Conservation (phyloP, 2,888 invertebrate species). For the Leptinotarsa rubiginosa region DNA sequence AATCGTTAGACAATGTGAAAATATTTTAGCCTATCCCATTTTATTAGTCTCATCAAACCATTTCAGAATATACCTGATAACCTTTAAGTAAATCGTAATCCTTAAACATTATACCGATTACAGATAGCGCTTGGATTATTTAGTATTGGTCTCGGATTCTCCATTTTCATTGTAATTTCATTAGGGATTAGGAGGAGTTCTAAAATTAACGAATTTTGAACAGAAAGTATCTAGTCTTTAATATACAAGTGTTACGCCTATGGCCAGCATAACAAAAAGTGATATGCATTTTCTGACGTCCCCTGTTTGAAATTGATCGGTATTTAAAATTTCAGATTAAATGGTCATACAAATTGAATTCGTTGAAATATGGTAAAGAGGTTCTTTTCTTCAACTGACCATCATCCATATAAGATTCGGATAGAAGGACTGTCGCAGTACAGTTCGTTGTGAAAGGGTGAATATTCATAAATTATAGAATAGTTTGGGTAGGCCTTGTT, state of each 20-base stretch:
- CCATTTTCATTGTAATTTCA: too few species aligned
- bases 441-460: slow-evolving; percentile 36
- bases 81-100: too few species aligned
- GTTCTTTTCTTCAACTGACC: slow-evolving; percentile 6
- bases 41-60: too few species aligned
- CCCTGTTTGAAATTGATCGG: background rate
- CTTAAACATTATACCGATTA: too few species aligned
- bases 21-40: too few species aligned
- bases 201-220: too few species aligned
- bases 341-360: background rate
- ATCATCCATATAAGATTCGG: background rate
- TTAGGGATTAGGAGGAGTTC: too few species aligned
- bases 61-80: too few species aligned
- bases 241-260: background rate
- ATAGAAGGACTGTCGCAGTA: background rate
- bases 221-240: too few species aligned
- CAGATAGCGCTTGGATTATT: too few species aligned
- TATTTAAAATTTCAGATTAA: slow-evolving; percentile 3
- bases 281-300: background rate
- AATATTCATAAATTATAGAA: slow-evolving; percentile 42
- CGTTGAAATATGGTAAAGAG: slow-evolving; percentile 15
- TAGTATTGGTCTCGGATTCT: too few species aligned
- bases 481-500: slow-evolving; percentile 11
- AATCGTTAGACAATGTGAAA: too few species aligned
- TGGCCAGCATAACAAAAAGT: background rate